A percentile compares a stretch with the other conserved stretches of the same genome.
Evolutionary conservation across 1,140 invertebrate species (phyloP).

Genomic region (Eulimnadia texana): DNA sequence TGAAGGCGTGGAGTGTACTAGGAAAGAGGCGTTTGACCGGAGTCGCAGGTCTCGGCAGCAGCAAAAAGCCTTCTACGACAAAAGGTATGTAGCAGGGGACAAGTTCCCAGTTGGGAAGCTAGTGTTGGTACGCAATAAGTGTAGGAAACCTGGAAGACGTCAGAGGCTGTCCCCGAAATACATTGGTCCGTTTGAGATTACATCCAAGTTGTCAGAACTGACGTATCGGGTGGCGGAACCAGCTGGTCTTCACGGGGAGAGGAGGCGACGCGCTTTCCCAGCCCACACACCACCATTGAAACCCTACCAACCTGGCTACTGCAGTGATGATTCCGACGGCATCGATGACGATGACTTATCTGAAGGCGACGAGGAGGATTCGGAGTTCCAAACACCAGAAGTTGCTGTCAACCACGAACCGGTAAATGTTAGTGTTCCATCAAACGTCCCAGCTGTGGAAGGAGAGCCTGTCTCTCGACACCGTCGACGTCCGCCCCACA

Average conservation of each 20-base stretch:
- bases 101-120: slow-evolving; percentile 4
- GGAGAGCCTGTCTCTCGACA: too few species aligned
- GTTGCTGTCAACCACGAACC: too few species aligned
- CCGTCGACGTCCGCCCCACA: too few species aligned
- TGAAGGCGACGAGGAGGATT: too few species aligned
- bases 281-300: slow-evolving; percentile 4
- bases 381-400: too few species aligned
- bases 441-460: too few species aligned
- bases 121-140: not conserved
- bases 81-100: not conserved
- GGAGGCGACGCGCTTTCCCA: not conserved
- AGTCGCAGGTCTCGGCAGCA: not conserved
- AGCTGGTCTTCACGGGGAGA: not conserved
- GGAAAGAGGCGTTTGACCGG: not conserved
- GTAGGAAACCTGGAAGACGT: not conserved
- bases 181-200: slow-evolving; percentile 8
- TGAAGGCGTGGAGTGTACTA: not conserved
- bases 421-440: too few species aligned
- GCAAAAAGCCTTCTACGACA: slow-evolving; percentile 1
- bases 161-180: slow-evolving; percentile 7
- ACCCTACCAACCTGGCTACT: not conserved
- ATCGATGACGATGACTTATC: too few species aligned
- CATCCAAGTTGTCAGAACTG: not conserved
- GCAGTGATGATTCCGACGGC: not conserved
- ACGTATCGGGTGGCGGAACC: slow-evolving; percentile 4